Percentiles rank a stretch among this genome's conserved stretches.
Evolutionary conservation across 2,888 invertebrate genomes (phyloP).

Genomic region (Hipparchia semele): DNA sequence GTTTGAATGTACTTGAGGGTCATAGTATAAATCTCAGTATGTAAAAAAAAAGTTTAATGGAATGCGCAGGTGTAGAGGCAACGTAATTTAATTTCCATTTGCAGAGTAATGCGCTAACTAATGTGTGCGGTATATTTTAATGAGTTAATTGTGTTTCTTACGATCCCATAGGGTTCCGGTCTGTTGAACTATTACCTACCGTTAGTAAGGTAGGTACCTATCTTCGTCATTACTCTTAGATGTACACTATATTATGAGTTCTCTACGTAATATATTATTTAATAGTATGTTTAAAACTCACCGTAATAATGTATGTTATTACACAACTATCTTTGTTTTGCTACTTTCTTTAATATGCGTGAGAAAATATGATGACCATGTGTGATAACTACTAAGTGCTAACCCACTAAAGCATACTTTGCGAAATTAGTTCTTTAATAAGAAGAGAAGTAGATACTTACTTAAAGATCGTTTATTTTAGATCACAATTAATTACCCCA

Average conservation of each 20-base stretch:
- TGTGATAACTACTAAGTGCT: too few relatives aligned
- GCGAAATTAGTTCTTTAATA: too few relatives aligned
- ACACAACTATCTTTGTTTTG: too few relatives aligned
- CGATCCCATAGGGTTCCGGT: constrained; percentile 23
- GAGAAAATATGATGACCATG: too few relatives aligned
- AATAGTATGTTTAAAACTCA: neutral
- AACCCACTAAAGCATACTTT: too few relatives aligned
- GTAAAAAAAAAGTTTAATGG: constrained; percentile 7
- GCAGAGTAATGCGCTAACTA: constrained; percentile 20
- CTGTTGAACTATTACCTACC: constrained; percentile 13
- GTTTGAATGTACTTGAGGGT: constrained; percentile 2
- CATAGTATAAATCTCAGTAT: constrained; percentile 7
- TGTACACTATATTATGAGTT: neutral
- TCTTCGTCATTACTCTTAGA: neutral
- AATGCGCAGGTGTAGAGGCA: constrained; percentile 28
- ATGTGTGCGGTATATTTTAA: constrained; percentile 19
- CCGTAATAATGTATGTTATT: neutral
- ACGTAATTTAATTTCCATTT: constrained; percentile 23
- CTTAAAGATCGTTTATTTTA: too few relatives aligned
- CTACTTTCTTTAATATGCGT: too few relatives aligned
- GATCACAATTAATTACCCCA: too few relatives aligned
- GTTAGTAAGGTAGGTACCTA: constrained; percentile 1
- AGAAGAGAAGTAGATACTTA: too few relatives aligned
- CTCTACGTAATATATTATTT: neutral
- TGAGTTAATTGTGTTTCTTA: constrained; percentile 23